These are phyloP conservation scores for Lysandra coridon DNA, from an alignment of 2,888 invertebrate species.

Conservation along the genomic window DNA sequence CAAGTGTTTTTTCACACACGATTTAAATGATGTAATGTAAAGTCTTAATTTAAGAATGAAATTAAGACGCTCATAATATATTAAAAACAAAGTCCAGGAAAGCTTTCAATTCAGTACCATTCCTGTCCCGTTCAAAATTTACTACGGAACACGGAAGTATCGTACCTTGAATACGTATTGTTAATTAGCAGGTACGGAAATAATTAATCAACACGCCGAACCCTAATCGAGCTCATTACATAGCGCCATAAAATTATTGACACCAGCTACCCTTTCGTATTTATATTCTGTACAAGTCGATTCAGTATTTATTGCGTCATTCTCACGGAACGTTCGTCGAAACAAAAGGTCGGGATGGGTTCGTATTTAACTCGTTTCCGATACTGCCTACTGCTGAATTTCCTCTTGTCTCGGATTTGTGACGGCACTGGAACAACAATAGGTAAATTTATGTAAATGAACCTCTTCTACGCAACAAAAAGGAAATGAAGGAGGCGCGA, in stretches of 20 bases:
- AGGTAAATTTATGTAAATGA: constrained; percentile 79
- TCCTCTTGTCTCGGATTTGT: constrained; percentile 62
- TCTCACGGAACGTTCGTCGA: constrained; percentile 57
- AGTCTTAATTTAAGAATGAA: no score
- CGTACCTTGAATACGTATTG: constrained; percentile 8
- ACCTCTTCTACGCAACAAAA: constrained; percentile 70
- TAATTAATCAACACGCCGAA: constrained; percentile 6
- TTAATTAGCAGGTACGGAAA: constrained; percentile 12
- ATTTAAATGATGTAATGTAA: no score
- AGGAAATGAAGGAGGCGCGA: constrained; percentile 62
- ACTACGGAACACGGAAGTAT: not conserved
- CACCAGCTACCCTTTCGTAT: constrained; percentile 12
- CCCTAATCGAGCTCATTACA: constrained; percentile 5
- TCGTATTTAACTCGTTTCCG: constrained; percentile 78
- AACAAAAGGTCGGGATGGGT: constrained; percentile 65
- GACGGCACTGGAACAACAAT: constrained; percentile 71
- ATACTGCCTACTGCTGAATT: constrained; percentile 72
- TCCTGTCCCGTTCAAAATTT: not conserved
- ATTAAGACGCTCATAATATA: not conserved
- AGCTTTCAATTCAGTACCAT: not conserved
- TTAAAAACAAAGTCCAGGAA: not conserved
- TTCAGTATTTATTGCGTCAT: constrained; percentile 64
- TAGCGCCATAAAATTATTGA: constrained; percentile 18
- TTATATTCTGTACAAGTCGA: constrained; percentile 57
- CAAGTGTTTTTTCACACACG: no score